These are phyloP conservation scores for Scylla paramamosain DNA, from an alignment of 1,140 invertebrate genomes.

Conservation along the genomic window DNA sequence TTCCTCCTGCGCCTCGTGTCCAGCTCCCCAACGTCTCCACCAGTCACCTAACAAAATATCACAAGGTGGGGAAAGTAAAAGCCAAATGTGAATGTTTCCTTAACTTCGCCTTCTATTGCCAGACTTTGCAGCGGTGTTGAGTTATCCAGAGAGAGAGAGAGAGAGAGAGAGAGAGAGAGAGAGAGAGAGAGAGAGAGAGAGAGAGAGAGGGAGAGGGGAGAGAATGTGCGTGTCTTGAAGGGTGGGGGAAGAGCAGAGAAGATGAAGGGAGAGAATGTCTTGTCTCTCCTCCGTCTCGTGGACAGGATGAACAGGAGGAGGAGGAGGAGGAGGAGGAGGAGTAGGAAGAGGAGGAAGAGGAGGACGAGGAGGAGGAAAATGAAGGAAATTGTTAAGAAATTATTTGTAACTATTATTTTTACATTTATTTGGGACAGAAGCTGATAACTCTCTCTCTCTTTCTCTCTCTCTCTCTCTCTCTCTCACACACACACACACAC, in stretches of 20 bases:
- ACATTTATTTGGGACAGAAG: too few relatives aligned
- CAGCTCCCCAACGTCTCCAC: too few relatives aligned
- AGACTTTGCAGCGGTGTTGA: background rate
- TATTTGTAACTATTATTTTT: background rate
- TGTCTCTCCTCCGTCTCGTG: too few relatives aligned
- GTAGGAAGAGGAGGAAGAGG: background rate
- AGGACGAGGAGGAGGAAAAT: background rate
- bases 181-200: constrained; percentile 55
- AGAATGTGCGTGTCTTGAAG: background rate
- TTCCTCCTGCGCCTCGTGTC: too few relatives aligned
- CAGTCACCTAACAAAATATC: too few relatives aligned
- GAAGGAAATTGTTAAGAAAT: background rate
- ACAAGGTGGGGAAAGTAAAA: too few relatives aligned
- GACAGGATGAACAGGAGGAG: background rate
- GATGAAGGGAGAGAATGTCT: background rate
- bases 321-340: background rate
- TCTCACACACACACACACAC: too few relatives aligned
- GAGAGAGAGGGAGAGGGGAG: constrained; percentile 7
- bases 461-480: too few relatives aligned
- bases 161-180: constrained; percentile 58
- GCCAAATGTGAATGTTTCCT: too few relatives aligned
- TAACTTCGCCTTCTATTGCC: too few relatives aligned
- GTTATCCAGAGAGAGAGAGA: constrained; percentile 43
- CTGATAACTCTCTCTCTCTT: too few relatives aligned
- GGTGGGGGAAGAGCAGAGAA: background rate